Evolutionary conservation across 2,888 invertebrate species (phyloP).

Genomic region (Drosophila acutilabella): DNA sequence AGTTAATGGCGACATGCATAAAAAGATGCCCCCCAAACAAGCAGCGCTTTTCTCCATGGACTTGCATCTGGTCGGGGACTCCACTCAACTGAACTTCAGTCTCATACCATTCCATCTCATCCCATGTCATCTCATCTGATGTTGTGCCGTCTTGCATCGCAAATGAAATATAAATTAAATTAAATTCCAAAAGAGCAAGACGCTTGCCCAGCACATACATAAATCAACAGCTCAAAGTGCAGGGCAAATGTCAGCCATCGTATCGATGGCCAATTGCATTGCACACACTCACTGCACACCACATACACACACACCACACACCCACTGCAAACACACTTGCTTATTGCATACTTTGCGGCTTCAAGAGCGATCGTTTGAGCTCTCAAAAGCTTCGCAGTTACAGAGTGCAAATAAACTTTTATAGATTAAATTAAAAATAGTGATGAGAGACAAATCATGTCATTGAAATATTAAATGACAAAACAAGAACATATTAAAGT

Average conservation of each 20-base stretch:
- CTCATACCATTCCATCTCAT: neutral
- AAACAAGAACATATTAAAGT: no score
- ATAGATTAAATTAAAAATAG: no score
- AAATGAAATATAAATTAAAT: slow-evolving; percentile 79
- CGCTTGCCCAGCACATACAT: slow-evolving; percentile 58
- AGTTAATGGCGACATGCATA: slow-evolving; percentile 73
- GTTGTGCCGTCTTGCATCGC: slow-evolving; percentile 23
- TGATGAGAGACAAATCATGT: no score
- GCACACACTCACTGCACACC: neutral
- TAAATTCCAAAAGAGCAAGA: slow-evolving; percentile 71
- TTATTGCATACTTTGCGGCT: slow-evolving; percentile 33
- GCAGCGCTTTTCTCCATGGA: slow-evolving; percentile 28
- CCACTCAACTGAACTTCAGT: slow-evolving; percentile 10
- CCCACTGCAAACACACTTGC: neutral
- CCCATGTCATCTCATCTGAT: slow-evolving; percentile 16
- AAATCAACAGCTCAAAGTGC: slow-evolving; percentile 71
- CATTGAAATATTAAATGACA: no score
- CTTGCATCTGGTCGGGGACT: slow-evolving; percentile 29
- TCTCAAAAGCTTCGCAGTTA: neutral
- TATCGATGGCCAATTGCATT: slow-evolving; percentile 45
- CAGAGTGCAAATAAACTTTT: neutral
- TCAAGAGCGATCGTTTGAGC: slow-evolving; percentile 30
- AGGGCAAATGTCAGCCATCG: slow-evolving; percentile 56
- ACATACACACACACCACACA: slow-evolving; percentile 10
- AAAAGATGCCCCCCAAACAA: slow-evolving; percentile 46